Evolutionary conservation across 2,888 invertebrate genomes (phyloP).

Genomic region (Acrocyrtus sp.): DNA sequence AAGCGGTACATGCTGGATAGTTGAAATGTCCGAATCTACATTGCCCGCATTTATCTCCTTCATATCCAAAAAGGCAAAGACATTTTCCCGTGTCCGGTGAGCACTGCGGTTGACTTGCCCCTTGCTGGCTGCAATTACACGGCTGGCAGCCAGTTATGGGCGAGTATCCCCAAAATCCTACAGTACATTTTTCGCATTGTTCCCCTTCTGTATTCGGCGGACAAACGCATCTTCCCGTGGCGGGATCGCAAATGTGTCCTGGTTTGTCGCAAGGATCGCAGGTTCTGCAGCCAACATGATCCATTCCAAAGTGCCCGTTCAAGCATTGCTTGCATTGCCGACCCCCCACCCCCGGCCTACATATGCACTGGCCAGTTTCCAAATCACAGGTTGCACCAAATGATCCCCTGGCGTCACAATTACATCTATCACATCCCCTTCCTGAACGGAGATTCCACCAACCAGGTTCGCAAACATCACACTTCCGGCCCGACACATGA

Average conservation of each 20-base stretch:
- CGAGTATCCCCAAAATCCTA: conserved; percentile 83
- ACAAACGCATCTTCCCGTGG: conserved; percentile 87
- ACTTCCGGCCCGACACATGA: conserved; percentile 82
- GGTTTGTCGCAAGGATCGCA: conserved; percentile 82
- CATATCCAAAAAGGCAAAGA: conserved; percentile 78
- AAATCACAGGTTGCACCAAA: conserved; percentile 75
- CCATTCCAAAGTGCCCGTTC: conserved; percentile 81
- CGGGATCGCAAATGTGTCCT: conserved; percentile 89
- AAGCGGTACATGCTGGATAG: conserved; percentile 86
- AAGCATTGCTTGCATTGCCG: conserved; percentile 78
- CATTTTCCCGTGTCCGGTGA: conserved; percentile 78
- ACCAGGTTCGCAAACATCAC: conserved; percentile 74
- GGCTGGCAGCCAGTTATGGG: conserved; percentile 80
- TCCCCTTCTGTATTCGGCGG: conserved; percentile 81
- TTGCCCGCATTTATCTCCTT: conserved; percentile 80
- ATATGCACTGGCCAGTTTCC: conserved; percentile 79
- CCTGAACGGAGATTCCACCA: conserved; percentile 65
- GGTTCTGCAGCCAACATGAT: conserved; percentile 81
- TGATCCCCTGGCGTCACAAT: conserved; percentile 82
- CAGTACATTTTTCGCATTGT: conserved; percentile 81
- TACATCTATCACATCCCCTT: conserved; percentile 73
- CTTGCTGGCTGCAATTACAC: conserved; percentile 79
- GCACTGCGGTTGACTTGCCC: conserved; percentile 77
- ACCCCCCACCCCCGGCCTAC: conserved; percentile 80
- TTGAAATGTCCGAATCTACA: conserved; percentile 91